phyloP scores from a whole-genome alignment of 2,113 vertebrate genomes.

The Oophaga pumilio region DNA sequence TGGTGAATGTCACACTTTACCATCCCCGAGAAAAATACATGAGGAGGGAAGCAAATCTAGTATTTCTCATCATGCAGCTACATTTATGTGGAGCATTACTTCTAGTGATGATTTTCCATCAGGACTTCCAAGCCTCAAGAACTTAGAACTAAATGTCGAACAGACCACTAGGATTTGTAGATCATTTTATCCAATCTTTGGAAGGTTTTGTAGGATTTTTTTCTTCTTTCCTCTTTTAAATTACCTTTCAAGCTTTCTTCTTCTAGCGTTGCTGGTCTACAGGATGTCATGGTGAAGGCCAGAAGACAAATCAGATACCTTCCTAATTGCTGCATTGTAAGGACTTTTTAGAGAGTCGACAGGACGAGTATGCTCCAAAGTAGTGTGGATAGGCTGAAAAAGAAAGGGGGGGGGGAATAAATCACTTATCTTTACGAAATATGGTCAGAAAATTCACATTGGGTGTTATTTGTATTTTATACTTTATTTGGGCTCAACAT shows the following conservation, averaged over 20 bases:
- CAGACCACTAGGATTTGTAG: not conserved
- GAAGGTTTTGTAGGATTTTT: not conserved
- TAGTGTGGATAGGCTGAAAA: constrained; percentile 8
- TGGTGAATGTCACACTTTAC: too few species aligned
- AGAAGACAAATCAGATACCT: constrained; percentile 10
- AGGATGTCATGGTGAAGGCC: constrained; percentile 6
- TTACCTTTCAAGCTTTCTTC: constrained; percentile 42
- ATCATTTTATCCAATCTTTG: not conserved
- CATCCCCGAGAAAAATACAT: too few species aligned
- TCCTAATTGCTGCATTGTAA: not conserved
- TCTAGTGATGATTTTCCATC: not conserved
- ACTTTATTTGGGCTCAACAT: too few species aligned
- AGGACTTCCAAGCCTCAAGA: not conserved
- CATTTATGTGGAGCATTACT: not conserved
- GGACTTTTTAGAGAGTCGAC: not conserved
- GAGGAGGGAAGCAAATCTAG: too few species aligned
- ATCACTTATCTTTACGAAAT: not conserved
- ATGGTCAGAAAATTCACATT: not conserved
- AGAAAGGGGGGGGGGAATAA: not conserved
- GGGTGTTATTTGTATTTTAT: too few species aligned
- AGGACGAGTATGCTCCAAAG: not conserved
- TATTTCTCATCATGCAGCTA: not conserved
- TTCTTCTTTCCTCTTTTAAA: not conserved
- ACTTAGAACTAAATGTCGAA: not conserved
- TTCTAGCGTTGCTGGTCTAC: constrained; percentile 8